A percentile compares a stretch with the other conserved stretches of the same genome.
Conservation (phyloP, 2,888 invertebrate species). For the Ichneumoninae sp. region DNA sequence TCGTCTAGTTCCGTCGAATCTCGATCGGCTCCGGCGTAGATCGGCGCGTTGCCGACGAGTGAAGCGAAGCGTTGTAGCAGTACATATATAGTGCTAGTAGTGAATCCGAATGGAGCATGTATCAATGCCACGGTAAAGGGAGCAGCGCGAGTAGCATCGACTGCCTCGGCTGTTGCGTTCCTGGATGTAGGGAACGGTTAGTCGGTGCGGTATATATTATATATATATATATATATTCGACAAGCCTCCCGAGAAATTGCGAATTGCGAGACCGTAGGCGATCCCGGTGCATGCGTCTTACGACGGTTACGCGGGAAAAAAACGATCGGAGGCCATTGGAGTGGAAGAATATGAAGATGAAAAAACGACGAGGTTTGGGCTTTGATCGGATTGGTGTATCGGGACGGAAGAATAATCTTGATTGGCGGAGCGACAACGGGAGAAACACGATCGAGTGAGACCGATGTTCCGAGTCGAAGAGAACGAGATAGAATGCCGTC, state of each 20-base stretch:
- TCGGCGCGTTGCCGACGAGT: neutral
- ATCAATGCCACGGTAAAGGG: slow-evolving; percentile 43
- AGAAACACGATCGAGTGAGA: slow-evolving; percentile 35
- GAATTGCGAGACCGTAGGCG: slow-evolving; percentile 60
- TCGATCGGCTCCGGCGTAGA: slow-evolving; percentile 5
- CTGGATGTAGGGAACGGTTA: slow-evolving; percentile 49
- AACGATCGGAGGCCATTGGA: slow-evolving; percentile 46
- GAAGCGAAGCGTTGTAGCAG: neutral
- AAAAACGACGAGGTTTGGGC: neutral
- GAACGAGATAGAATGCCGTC: slow-evolving; percentile 64
- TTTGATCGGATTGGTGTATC: slow-evolving; percentile 22
- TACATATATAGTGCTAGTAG: neutral
- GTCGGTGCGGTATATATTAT: slow-evolving; percentile 18
- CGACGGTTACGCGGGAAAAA: slow-evolving; percentile 16
- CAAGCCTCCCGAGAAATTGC: slow-evolving; percentile 61
- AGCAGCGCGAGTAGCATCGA: slow-evolving; percentile 32
- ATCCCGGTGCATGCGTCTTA: slow-evolving; percentile 59
- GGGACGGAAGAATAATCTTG: slow-evolving; percentile 1
- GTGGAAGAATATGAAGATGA: slow-evolving; percentile 8
- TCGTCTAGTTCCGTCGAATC: neutral
- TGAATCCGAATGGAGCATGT: slow-evolving; percentile 15
- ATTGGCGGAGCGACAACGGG: slow-evolving; percentile 36
- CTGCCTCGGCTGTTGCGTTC: slow-evolving; percentile 31
- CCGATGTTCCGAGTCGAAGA: slow-evolving; percentile 33
- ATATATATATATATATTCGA: slow-evolving; percentile 13